Base-by-base conservation (phyloP, 2,797 vertebrate species). In the Peromyscus attwateri region DNA sequence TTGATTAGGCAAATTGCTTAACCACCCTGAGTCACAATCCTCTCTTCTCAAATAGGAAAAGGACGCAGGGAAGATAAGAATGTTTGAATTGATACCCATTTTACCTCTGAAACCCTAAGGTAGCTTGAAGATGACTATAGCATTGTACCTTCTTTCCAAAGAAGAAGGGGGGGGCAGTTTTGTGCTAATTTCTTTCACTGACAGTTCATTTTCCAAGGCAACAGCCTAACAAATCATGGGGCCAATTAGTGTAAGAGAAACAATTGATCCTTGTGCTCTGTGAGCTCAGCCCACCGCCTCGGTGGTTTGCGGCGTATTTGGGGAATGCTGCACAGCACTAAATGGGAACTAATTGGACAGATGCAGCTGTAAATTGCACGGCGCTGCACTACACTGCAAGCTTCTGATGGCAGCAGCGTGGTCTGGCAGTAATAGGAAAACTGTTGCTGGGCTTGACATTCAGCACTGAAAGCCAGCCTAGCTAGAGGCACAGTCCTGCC, bases 241-340 rank as follows among this genome's bases (percentile, higher is more conserved):
- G 37, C 96, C 95, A 97, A 90, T 98, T 97, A 97, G 70, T 84
- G 55, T 94, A 91, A 96, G 95, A 96, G 87, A 97, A 97, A 91
- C 95, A 97, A 95, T 95, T 97, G 97, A 97, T 97, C 94, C 83
- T 95, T 64, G 60, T 91, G 29, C 46, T 94, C 70, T 7, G 60
- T 89, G 92, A 91, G 71, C 92, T 91, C 49, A 25, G 83, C 95
- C 95, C 76, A 87, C 93, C 71, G 14, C 60, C 46, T 92, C 46
- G 1, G 89, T 92, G 95, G 87, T 88, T 96, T 92, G 91, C 21
- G 19, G 84, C 14, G 3, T 94, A 84, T 87, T 95, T 82, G 94
- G 97, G 84, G 60, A 93, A 87, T 43, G 55, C 92, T 66, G 46
- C 82, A 6, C 40, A 64, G 82, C 55, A 60, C 92, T 97, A 97